Conservation (phyloP, 2,113 vertebrate genomes). For the Ptilorrhoa leucosticta region DNA sequence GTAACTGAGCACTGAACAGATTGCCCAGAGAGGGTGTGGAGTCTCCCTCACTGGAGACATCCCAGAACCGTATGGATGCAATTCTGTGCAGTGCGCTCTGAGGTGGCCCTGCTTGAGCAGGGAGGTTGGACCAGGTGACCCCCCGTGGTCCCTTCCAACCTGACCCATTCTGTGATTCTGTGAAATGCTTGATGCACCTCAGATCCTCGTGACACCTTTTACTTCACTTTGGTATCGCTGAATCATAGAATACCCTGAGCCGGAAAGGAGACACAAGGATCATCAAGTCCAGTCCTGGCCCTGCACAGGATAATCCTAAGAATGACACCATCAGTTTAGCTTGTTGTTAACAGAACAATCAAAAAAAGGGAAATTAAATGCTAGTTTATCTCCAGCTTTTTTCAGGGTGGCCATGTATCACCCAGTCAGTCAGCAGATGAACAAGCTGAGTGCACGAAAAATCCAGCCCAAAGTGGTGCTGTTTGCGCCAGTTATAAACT, state of each 20-base stretch:
- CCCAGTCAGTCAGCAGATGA: background rate
- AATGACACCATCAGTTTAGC: background rate
- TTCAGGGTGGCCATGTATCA: background rate
- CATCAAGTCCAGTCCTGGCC: background rate
- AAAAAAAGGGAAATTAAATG: background rate
- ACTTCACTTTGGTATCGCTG: background rate
- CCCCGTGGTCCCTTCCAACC: background rate
- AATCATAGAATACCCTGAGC: background rate
- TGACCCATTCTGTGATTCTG: background rate
- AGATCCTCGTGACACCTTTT: background rate
- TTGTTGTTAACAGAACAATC: background rate
- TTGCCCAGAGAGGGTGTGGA: background rate
- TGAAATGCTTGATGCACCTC: background rate
- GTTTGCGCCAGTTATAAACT: background rate
- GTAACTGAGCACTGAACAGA: too few relatives aligned
- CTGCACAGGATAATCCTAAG: background rate
- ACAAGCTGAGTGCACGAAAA: background rate
- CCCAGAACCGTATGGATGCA: background rate
- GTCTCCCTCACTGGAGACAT: background rate
- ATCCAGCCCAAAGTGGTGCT: background rate
- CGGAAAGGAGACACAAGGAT: background rate
- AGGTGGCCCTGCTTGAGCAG: background rate
- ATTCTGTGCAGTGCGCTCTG: background rate
- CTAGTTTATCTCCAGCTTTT: accelerated
- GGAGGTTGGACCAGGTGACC: background rate